Percentiles rank a stretch among this genome's conserved stretches.
phyloP scores from a whole-genome alignment of 2,113 vertebrate genomes.

The Stercorarius parasiticus region DNA sequence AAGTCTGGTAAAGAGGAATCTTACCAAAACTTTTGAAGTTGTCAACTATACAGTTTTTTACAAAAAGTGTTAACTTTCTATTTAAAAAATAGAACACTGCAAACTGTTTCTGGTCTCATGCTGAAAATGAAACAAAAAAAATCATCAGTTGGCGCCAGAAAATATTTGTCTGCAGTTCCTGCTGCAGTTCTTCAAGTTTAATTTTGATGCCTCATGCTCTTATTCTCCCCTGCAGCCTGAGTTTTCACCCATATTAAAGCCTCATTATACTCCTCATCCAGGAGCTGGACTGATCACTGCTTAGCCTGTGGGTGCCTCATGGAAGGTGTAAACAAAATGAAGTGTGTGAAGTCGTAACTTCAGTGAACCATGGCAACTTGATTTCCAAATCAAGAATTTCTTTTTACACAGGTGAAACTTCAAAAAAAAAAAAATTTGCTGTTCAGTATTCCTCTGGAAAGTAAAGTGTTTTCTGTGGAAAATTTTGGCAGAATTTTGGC shows the following conservation, averaged over 20 bases:
- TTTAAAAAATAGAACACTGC: background rate
- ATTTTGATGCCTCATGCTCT: background rate
- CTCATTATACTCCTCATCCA: background rate
- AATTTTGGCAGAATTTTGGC: background rate
- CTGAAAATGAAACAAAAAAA: background rate
- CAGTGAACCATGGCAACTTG: background rate
- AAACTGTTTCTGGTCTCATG: background rate
- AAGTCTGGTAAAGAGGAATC: background rate
- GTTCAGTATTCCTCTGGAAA: background rate
- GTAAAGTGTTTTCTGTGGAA: background rate
- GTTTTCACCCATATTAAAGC: background rate
- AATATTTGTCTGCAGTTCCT: background rate
- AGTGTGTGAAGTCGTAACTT: background rate
- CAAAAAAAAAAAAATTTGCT: background rate
- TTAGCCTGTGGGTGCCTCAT: background rate
- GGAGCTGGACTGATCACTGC: background rate
- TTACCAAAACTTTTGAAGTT: background rate
- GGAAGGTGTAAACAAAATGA: background rate
- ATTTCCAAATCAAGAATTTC: background rate
- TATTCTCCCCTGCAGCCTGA: background rate
- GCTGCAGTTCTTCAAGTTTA: background rate
- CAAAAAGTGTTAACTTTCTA: background rate
- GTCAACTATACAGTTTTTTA: background rate
- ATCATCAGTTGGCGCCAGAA: background rate
- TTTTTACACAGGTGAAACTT: background rate